These are phyloP conservation scores for Porites lutea DNA, from an alignment of 64 coral and sea anemone species.

Conservation along the genomic window DNA sequence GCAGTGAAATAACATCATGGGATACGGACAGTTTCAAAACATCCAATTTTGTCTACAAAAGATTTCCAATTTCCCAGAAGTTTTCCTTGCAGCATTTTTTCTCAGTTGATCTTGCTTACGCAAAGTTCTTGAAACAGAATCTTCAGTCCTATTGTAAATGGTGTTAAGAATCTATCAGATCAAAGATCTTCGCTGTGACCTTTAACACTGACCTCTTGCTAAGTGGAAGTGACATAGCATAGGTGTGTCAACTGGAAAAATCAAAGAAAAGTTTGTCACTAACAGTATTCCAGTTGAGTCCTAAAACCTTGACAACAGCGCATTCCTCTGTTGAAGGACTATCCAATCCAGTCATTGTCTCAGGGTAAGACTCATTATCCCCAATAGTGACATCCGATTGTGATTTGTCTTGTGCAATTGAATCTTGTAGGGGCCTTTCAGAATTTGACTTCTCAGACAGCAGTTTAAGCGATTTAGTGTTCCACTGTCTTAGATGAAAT, in stretches of 20 bases:
- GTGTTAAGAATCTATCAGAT: conserved; percentile 73
- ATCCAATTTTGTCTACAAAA: conserved; percentile 48
- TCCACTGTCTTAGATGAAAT: conserved; percentile 61
- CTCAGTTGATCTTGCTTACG: conserved; percentile 64
- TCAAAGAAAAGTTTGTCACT: conserved; percentile 57
- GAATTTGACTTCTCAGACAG: too few species aligned
- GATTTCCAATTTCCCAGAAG: conserved; percentile 49
- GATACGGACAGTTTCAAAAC: conserved; percentile 48
- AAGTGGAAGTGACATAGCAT: not conserved
- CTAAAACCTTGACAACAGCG: conserved; percentile 44
- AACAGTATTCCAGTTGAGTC: conserved; percentile 68
- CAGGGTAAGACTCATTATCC: not conserved
- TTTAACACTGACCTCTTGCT: conserved; percentile 51
- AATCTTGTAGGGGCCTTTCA: not conserved
- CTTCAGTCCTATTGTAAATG: conserved; percentile 62
- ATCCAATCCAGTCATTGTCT: not conserved
- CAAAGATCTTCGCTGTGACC: conserved; percentile 57
- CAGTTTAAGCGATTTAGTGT: not conserved
- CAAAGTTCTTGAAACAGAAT: conserved; percentile 83
- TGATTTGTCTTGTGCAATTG: not conserved
- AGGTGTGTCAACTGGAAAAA: conserved; percentile 17
- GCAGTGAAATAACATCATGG: conserved; percentile 61
- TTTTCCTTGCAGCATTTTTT: conserved; percentile 61
- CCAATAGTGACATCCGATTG: not conserved
- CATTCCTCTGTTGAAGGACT: not conserved